These are phyloP conservation scores for Enteromius treurensis DNA, from an alignment of 2,797 vertebrate genomes.

Conservation along the genomic window DNA sequence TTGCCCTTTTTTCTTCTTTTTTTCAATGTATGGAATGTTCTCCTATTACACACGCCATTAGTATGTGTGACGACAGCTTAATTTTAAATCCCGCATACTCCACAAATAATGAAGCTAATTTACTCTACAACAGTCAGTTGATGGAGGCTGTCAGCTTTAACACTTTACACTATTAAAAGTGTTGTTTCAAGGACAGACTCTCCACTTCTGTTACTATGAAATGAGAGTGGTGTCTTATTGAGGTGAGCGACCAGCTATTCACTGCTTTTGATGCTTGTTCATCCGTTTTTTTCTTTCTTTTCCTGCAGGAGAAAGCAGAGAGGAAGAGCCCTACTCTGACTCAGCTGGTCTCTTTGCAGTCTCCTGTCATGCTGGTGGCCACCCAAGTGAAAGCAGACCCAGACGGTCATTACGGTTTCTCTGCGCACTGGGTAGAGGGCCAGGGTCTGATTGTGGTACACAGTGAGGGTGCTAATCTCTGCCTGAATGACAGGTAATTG, in stretches of 20 bases:
- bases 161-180: conserved; percentile 21
- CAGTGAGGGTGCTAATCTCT: conserved; percentile 66
- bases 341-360: conserved; percentile 74
- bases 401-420: conserved; percentile 71
- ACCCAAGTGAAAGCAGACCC: conserved; percentile 66
- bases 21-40: neutral
- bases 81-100: conserved; percentile 19
- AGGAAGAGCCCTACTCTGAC: conserved; percentile 66
- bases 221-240: neutral
- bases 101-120: conserved; percentile 1
- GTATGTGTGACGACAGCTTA: neutral
- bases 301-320: conserved; percentile 66
- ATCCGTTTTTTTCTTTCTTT: conserved; percentile 10
- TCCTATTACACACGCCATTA: neutral
- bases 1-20: neutral
- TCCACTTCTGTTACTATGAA: conserved; percentile 20
- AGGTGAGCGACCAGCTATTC: conserved; percentile 18
- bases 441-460: conserved; percentile 69
- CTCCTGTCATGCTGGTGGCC: conserved; percentile 73
- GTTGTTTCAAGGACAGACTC: conserved; percentile 23
- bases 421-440: conserved; percentile 60
- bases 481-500: conserved; percentile 76
- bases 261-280: conserved; percentile 19
- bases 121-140: conserved; percentile 9
- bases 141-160: conserved; percentile 19